A percentile compares a stretch with the other conserved stretches of the same genome.
Conservation (phyloP, 1,140 invertebrate genomes). For the Apocrypta bakeri region DNA sequence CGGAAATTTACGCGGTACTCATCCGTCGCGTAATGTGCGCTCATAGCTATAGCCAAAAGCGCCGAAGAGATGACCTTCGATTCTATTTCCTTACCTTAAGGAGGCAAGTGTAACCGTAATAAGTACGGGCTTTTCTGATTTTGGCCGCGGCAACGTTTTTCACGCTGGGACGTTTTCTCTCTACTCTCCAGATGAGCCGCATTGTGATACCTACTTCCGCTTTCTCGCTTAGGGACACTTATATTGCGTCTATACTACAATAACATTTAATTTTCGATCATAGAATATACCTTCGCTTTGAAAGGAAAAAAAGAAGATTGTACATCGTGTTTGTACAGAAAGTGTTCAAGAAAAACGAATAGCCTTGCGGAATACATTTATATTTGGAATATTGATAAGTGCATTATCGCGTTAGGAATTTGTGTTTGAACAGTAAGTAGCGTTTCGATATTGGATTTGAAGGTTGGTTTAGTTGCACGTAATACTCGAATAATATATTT, state of each 20-base stretch:
- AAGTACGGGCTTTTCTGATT: conserved; percentile 47
- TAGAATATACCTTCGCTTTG: not conserved
- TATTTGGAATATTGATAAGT: not conserved
- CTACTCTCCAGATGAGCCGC: not conserved
- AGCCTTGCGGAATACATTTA: not conserved
- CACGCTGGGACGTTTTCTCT: not conserved
- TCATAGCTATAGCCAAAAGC: conserved; percentile 9
- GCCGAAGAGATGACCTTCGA: conserved; percentile 30
- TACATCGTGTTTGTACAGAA: not conserved
- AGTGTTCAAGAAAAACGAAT: not conserved
- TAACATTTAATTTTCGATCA: conserved; percentile 50
- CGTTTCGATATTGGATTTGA: not conserved
- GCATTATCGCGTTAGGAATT: not conserved
- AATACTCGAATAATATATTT: not conserved
- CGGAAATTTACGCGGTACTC: conserved; percentile 31
- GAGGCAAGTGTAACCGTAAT: conserved; percentile 49
- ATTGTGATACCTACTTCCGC: not conserved
- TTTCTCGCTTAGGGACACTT: not conserved
- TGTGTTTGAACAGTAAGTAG: not conserved
- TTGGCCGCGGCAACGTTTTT: conserved; percentile 25
- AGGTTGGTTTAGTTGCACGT: not conserved
- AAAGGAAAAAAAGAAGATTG: not conserved
- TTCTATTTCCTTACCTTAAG: not conserved
- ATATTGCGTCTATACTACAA: not conserved
- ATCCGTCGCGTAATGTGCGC: not conserved